Percentiles rank a stretch among this genome's conserved stretches.
phyloP scores from a whole-genome alignment of 2,888 invertebrate species.

The Hofmannophila pseudospretella region DNA sequence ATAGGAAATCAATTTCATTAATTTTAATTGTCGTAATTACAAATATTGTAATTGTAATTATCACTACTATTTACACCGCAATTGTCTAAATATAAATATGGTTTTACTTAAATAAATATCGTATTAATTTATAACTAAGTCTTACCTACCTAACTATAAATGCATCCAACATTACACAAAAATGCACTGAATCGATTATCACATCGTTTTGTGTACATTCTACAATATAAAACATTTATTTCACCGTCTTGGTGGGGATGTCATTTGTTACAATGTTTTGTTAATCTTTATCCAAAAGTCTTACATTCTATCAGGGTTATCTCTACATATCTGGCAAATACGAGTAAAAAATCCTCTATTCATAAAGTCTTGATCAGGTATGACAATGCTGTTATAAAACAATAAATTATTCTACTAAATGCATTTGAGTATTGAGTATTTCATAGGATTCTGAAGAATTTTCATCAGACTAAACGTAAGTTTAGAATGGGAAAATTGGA shows the following conservation, averaged over 20 bases:
- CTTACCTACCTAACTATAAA: slow-evolving; percentile 41
- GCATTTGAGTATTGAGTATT: slow-evolving; percentile 49
- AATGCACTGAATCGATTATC: slow-evolving; percentile 57
- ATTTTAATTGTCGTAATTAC: slow-evolving; percentile 65
- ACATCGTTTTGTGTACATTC: slow-evolving; percentile 66
- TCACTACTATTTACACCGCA: slow-evolving; percentile 66
- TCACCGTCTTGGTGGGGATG: slow-evolving; percentile 44
- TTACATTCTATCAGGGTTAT: slow-evolving; percentile 46
- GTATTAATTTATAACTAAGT: slow-evolving; percentile 17
- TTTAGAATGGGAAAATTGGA: slow-evolving; percentile 52
- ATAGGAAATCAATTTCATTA: slow-evolving; percentile 25
- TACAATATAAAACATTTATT: slow-evolving; percentile 23
- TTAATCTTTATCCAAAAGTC: slow-evolving; percentile 18
- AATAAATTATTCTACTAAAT: slow-evolving; percentile 32
- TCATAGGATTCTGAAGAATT: slow-evolving; percentile 30
- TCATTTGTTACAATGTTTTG: slow-evolving; percentile 22
- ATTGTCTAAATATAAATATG: slow-evolving; percentile 58
- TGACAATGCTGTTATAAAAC: background rate
- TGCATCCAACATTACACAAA: slow-evolving; percentile 63
- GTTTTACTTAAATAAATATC: slow-evolving; percentile 34
- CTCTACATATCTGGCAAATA: slow-evolving; percentile 51
- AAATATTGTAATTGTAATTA: slow-evolving; percentile 70
- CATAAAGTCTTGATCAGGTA: background rate
- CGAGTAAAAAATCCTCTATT: slow-evolving; percentile 22
- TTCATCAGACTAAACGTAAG: slow-evolving; percentile 49